Base-by-base conservation (phyloP, 1,140 invertebrate genomes). In the Nautilus pompilius region DNA sequence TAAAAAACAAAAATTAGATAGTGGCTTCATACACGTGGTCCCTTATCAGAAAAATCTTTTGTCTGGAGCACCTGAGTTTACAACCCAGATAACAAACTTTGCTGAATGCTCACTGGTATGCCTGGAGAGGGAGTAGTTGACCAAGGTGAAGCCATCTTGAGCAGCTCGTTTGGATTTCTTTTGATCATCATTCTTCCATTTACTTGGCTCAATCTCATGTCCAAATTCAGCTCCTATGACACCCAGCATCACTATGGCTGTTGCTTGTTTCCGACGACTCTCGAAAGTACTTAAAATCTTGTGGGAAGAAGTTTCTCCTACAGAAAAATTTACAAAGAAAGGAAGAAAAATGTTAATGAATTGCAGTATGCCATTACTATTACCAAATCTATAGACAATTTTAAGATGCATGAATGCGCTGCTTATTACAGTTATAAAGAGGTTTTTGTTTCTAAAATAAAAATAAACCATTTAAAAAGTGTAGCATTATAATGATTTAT, bases 171-270 rank as follows among this genome's bases (percentile, higher is more conserved):
- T 70, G 10, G 60, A 57, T 41, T 69, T 68, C 49, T 71, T 72
- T 45, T 74, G 72, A 20, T 67, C 72, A 26, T 74, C 72, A 13
- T 56, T 41, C 56, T 71, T 69, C 10, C 74, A 41, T 63, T 71
- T 68, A 45, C 68, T 78, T 6, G 78, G 75, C 57, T 80, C 75
- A 5, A 86, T 82, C 72, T 86, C 95, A 77, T 96, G 93, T 0
- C 96, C 96, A 83, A 99, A 99, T 82, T 99, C 96, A 0, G 96
- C 93, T 0, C 97, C 97, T 60, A 99, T 96, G 0, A 99, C 96
- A 0, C 96, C 96, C 24, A 99, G 80, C 41, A 99, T 83, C 0
- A 99, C 94, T 0, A 99, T 94, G 0, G 97, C 94, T 0, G 96
- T 99, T 0, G 95, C 95, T 83, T 99, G 95, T 74, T 97, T 97